Evolutionary conservation across 1,140 invertebrate species (phyloP).

Genomic region (Sminthurinus signatus): DNA sequence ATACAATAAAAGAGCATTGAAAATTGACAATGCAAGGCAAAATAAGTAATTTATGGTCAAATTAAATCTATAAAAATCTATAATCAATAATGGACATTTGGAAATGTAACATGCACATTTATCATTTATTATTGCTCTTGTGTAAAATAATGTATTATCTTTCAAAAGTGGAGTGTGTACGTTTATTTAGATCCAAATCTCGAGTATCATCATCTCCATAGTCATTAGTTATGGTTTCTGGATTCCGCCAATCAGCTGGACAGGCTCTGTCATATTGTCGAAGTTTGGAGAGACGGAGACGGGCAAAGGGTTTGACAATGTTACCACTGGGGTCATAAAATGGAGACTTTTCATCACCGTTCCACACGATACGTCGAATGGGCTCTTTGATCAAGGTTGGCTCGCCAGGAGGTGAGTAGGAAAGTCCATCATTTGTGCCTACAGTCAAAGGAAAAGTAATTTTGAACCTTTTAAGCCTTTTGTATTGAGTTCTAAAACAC

Average conservation of each 20-base stretch:
- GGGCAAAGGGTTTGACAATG: slow-evolving; percentile 74
- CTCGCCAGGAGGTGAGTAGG: slow-evolving; percentile 81
- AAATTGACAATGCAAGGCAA: not conserved
- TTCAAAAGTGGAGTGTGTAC: too few species aligned
- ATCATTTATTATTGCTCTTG: too few species aligned
- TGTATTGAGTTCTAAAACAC: too few species aligned
- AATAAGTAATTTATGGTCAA: too few species aligned
- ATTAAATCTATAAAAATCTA: too few species aligned
- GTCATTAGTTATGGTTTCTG: not conserved
- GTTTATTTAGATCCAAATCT: not conserved
- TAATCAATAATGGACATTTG: too few species aligned
- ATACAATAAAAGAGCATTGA: not conserved
- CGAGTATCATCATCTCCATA: not conserved
- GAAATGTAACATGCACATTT: too few species aligned
- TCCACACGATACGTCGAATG: slow-evolving; percentile 80
- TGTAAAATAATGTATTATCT: too few species aligned
- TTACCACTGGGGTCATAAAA: slow-evolving; percentile 75
- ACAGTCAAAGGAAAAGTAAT: too few species aligned
- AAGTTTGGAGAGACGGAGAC: slow-evolving; percentile 62
- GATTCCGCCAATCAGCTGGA: too few species aligned
- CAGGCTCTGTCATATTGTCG: slow-evolving; percentile 54
- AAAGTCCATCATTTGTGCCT: slow-evolving; percentile 84
- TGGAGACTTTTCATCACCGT: slow-evolving; percentile 76
- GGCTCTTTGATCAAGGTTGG: slow-evolving; percentile 79
- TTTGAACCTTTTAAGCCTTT: too few species aligned